Conservation (phyloP, 2,113 vertebrate species). For the Cathartes aura region DNA sequence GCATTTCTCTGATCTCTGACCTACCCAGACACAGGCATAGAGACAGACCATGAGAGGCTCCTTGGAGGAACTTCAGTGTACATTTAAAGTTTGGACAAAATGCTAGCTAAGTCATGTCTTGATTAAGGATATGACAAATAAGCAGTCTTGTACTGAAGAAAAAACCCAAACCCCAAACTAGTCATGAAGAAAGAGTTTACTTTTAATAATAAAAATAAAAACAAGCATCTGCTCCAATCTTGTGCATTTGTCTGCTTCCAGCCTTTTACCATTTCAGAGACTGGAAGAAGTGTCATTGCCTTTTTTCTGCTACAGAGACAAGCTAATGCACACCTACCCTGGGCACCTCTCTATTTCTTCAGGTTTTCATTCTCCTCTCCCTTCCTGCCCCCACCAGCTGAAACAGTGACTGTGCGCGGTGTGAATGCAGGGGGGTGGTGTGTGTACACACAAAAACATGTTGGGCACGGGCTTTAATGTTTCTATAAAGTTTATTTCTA, state of each 20-base stretch:
- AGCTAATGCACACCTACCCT: neutral
- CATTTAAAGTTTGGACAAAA: neutral
- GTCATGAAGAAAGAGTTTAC: neutral
- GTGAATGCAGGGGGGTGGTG: neutral
- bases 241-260: neutral
- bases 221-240: neutral
- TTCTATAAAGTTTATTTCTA: neutral
- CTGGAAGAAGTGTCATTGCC: neutral
- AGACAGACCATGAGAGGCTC: neutral
- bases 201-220: neutral
- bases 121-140: neutral
- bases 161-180: neutral
- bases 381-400: neutral
- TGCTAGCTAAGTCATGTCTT: neutral
- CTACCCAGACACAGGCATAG: neutral
- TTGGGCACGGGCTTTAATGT: neutral
- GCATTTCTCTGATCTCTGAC: neutral
- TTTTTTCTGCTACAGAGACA: neutral
- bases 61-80: neutral
- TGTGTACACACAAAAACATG: neutral
- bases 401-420: neutral
- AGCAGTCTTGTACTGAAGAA: neutral
- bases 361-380: neutral
- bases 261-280: neutral
- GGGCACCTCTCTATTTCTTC: neutral